A percentile compares a stretch with the other conserved stretches of the same genome.
phyloP scores from a whole-genome alignment of 2,888 invertebrate genomes.

The Geotrupes spiniger region DNA sequence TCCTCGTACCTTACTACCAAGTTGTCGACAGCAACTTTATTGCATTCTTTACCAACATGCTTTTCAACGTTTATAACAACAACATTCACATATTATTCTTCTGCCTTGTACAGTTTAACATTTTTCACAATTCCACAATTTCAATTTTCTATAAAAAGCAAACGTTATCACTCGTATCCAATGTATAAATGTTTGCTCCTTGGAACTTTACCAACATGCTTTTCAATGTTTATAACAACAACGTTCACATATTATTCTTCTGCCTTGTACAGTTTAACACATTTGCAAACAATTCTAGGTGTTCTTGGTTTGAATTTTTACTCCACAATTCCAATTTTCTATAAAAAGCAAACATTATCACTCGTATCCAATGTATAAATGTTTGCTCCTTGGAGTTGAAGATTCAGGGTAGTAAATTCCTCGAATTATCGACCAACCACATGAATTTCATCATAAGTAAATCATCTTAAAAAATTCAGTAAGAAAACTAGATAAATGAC shows the following conservation, averaged over 20 bases:
- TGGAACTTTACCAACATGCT: no score
- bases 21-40: no score
- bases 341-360: background rate
- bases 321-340: conserved; percentile 5
- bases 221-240: conserved; percentile 8
- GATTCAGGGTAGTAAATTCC: background rate
- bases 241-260: background rate
- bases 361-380: background rate
- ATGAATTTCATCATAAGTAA: background rate
- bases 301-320: conserved; percentile 1
- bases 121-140: background rate
- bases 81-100: background rate
- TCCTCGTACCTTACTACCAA: no score
- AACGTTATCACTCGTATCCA: background rate
- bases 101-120: no score
- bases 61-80: conserved; percentile 7
- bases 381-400: no score
- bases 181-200: background rate
- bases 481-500: background rate
- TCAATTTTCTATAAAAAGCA: conserved; percentile 1
- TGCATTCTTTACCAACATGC: no score
- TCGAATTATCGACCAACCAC: background rate
- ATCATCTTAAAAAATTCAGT: background rate
- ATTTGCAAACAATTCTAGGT: background rate
- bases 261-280: no score